phyloP scores from a whole-genome alignment of 2,797 vertebrate genomes.

The Amniataba percoides region DNA sequence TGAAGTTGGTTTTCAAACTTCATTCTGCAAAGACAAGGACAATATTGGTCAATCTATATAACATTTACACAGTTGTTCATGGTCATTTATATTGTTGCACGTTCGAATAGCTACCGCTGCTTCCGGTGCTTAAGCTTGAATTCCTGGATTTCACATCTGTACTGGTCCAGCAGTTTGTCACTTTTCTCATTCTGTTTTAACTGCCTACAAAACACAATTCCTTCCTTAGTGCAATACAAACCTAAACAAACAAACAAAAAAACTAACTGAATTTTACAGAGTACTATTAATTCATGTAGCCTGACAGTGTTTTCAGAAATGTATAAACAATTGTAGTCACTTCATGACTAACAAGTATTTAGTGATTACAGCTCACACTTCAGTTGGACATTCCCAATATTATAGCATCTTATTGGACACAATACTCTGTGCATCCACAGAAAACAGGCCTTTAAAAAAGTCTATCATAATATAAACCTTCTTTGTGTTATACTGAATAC shows the following conservation, averaged over 20 bases:
- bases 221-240: not conserved
- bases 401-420: too few relatives aligned
- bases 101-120: constrained; percentile 72
- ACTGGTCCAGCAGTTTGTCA: constrained; percentile 77
- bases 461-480: not conserved
- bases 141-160: constrained; percentile 85
- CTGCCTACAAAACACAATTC: constrained; percentile 66
- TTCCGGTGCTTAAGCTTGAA: constrained; percentile 84
- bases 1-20: constrained; percentile 85
- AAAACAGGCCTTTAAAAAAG: not conserved
- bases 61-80: not conserved
- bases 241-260: not conserved
- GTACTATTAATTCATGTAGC: not conserved
- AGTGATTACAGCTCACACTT: not conserved
- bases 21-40: constrained; percentile 75
- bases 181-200: constrained; percentile 75
- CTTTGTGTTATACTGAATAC: not conserved
- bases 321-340: not conserved
- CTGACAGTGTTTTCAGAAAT: not conserved
- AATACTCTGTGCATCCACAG: not conserved
- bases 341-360: not conserved
- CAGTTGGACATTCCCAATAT: not conserved
- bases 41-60: not conserved
- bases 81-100: not conserved
- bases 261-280: too few relatives aligned